Evolutionary conservation across 2,113 vertebrate species (phyloP), one percentile per base, ranked within the genome.

Genomic region (Crotalus viridis): DNA sequence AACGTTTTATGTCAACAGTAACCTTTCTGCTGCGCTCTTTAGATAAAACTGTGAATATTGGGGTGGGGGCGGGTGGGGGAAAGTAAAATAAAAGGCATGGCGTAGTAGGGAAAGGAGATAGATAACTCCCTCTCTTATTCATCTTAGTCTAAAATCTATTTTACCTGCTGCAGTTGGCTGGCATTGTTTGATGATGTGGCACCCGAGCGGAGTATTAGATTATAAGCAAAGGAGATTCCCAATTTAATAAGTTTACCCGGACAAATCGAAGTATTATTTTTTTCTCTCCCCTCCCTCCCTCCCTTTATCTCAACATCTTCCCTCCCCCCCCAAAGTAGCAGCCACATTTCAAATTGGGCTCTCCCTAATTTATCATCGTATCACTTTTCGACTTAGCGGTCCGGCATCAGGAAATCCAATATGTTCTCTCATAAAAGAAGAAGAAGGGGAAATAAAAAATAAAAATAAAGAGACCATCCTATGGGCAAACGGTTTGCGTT

Each of bases 131-230:
- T 95, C 92, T 85, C 52, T n/a, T 97, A 97, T 98, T 98, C 97
- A 97, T 98, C 98, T 97, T 96, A 94, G 96, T 98, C 97, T 95
- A 95, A 97, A 98, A 98, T 98, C 97, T 98, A 87, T 98, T 98
- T 98, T 98, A 95, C 96, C 95, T 95, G 90, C 96, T 95, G 97
- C 96, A 97, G 95, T 93, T 95, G 95, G 96, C 92, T 97, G 97
- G 96, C 96, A 96, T 96, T 97, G 97, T 93, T 95, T 97, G 97
- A 97, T 97, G 96, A 95, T 97, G 90, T 96, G 97, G 97, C 97
- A 97, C 85, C 93, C 93, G 93, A 96, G 95, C 90, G 10, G 94
- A 95, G 94, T 93, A 97, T 96, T 94, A 96, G 97, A 94, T 97
- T 96, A 97, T 97, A 96, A 93, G 95, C 92, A 96, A 95, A 96